Conservation (phyloP, 2,888 invertebrate genomes). For the Corythucha ciliata region DNA sequence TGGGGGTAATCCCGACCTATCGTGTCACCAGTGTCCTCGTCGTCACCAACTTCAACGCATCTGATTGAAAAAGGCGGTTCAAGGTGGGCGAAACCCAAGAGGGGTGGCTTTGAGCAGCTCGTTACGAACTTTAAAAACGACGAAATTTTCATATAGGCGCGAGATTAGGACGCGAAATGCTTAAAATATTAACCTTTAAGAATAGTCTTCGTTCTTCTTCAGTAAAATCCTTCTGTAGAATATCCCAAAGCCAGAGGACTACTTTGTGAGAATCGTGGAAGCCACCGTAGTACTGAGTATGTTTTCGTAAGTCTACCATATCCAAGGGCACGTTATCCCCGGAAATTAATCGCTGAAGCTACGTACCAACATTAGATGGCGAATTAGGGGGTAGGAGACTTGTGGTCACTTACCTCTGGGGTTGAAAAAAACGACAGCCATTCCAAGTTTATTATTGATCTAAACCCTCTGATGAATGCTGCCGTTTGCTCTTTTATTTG, state of each 20-base stretch:
- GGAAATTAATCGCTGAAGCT: conserved; percentile 87
- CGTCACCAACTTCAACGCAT: conserved; percentile 98
- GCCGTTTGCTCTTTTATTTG: conserved; percentile 96
- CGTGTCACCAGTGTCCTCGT: conserved; percentile 84
- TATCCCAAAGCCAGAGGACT: conserved; percentile 98
- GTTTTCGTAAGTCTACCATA: conserved; percentile 70
- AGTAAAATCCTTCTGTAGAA: conserved; percentile 87
- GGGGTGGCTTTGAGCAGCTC: conserved; percentile 93
- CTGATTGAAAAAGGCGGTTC: conserved; percentile 97
- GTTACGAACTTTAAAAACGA: conserved; percentile 62
- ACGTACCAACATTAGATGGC: too few species aligned
- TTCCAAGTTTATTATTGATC: conserved; percentile 87
- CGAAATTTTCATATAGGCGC: not conserved
- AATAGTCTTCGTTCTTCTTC: conserved; percentile 88
- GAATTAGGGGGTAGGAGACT: not conserved
- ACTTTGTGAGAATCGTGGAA: conserved; percentile 97
- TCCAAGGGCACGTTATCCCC: conserved; percentile 93
- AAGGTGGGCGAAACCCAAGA: conserved; percentile 89
- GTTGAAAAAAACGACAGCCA: conserved; percentile 93
- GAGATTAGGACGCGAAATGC: not conserved
- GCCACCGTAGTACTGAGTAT: conserved; percentile 98
- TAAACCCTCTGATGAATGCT: conserved; percentile 92
- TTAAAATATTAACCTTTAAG: conserved; percentile 58
- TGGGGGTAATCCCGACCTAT: conserved; percentile 48
- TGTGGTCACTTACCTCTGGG: conserved; percentile 65